phyloP scores from a whole-genome alignment of 2,797 vertebrate species.

The Aldrovandia affinis region DNA sequence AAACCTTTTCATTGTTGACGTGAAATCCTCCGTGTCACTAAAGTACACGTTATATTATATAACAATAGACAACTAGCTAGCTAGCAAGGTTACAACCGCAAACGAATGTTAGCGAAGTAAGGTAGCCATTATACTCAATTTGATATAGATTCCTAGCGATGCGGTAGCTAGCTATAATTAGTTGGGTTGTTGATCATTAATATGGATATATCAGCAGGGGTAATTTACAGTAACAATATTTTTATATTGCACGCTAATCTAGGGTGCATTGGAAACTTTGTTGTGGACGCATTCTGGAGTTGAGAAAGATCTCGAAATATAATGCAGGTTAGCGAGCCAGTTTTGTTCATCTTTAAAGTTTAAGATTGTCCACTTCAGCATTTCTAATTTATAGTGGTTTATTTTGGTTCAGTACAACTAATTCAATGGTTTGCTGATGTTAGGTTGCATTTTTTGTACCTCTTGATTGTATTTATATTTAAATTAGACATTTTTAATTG shows the following conservation, averaged over 20 bases:
- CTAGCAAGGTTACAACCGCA: neutral
- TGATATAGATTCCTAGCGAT: too few relatives aligned
- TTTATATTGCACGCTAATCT: constrained; percentile 31
- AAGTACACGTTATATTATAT: neutral
- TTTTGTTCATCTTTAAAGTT: too few relatives aligned
- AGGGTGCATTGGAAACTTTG: constrained; percentile 40
- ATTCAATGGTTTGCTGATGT: too few relatives aligned
- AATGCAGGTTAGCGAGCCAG: constrained; percentile 11
- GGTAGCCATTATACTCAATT: constrained; percentile 8
- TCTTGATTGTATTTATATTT: constrained; percentile 15
- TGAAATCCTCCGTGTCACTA: neutral
- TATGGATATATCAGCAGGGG: constrained; percentile 24
- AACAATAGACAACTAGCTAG: neutral
- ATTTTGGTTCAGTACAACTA: too few relatives aligned
- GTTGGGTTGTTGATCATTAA: constrained; percentile 39
- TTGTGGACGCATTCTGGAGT: constrained; percentile 37
- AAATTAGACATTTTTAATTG: neutral
- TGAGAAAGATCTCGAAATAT: constrained; percentile 17
- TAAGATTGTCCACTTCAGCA: too few relatives aligned
- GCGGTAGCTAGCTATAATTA: constrained; percentile 14
- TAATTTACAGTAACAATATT: constrained; percentile 43
- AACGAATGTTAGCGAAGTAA: neutral
- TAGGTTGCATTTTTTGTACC: too few relatives aligned
- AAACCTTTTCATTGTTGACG: neutral
- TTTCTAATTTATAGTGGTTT: too few relatives aligned